Evolutionary conservation across 2,113 vertebrate species (phyloP).

Genomic region (Passer montanus): DNA sequence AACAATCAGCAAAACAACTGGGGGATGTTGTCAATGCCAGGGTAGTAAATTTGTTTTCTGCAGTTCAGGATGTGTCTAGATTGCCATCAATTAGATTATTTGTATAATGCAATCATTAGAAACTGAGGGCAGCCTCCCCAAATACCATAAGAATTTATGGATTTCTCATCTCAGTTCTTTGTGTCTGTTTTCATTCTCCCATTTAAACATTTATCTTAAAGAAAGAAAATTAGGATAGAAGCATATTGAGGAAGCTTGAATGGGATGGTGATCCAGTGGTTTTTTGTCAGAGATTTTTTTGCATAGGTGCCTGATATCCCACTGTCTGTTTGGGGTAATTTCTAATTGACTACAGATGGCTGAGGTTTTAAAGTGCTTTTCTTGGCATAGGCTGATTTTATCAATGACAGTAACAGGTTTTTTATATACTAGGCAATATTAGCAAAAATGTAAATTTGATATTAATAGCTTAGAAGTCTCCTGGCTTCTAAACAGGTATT

Average conservation of each 20-base stretch:
- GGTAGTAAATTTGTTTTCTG: not conserved
- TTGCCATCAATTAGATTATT: not conserved
- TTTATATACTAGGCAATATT: not conserved
- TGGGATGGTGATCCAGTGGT: fast-evolving
- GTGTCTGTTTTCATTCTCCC: not conserved
- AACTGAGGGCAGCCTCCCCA: not conserved
- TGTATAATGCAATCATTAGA: not conserved
- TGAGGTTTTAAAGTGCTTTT: not conserved
- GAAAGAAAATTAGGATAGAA: not conserved
- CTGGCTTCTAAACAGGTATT: not conserved
- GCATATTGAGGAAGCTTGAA: not conserved
- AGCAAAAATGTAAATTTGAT: not conserved
- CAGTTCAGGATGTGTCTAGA: not conserved
- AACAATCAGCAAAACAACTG: not conserved
- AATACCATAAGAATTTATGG: not conserved
- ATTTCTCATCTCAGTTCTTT: not conserved
- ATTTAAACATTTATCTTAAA: not conserved
- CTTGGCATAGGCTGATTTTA: not conserved
- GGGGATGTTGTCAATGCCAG: not conserved
- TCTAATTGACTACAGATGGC: not conserved
- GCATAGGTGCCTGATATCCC: not conserved
- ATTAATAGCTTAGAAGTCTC: not conserved
- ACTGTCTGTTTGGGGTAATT: not conserved
- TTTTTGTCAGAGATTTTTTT: not conserved
- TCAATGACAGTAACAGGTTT: not conserved